Evolutionary conservation across 1,140 invertebrate genomes (phyloP), one percentile per base, ranked within the genome.

Genomic region (Homarus americanus): DNA sequence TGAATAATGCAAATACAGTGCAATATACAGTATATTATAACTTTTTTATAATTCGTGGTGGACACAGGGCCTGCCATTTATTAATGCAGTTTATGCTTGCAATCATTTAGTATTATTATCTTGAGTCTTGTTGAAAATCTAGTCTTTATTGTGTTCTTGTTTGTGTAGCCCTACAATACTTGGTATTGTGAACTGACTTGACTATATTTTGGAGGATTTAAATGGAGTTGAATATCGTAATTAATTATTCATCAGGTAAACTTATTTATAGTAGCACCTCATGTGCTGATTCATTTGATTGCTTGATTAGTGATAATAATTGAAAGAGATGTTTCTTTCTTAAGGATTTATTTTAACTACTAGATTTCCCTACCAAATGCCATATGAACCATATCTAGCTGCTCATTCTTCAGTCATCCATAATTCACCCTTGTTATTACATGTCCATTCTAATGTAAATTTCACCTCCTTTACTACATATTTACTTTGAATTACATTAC

Each of bases 381-480:
- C 5, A 69, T 28, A 32, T 69, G n/a, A 24, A 69, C 12, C 28
- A 69, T 69, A 7, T 69, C n/a, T 7, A 69, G 4, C 32, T 28
- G 12, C n/a, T 69, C n/a, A 69, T 69, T 28, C 7, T 69, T 32
- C 28, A 32, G n/a, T 69, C 63, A 69, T 69, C 28, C 63, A 69
- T 69, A 69, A 69, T 69, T 69, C 63, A 32, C 63, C 63, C 63
- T 69, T 69, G 63, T 69, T 69, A 69, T 69, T 4, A 69, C 63
- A 69, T 69, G 17, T 69, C 24, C 63, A 69, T 69, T 69, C 63
- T 4, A 32, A 28, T 69, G 63, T 32, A 69, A 32, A 69, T 69
- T 69, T 32, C 12, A 9, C 32, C 28, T 24, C 28, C 63, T 69
- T 69, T 9, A n/a, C 63, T 40, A 36, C 7, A 76, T 76, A 76